These are phyloP conservation scores for Hyposmocoma kahamanoa DNA, from an alignment of 1,140 invertebrate genomes.

Conservation along the genomic window DNA sequence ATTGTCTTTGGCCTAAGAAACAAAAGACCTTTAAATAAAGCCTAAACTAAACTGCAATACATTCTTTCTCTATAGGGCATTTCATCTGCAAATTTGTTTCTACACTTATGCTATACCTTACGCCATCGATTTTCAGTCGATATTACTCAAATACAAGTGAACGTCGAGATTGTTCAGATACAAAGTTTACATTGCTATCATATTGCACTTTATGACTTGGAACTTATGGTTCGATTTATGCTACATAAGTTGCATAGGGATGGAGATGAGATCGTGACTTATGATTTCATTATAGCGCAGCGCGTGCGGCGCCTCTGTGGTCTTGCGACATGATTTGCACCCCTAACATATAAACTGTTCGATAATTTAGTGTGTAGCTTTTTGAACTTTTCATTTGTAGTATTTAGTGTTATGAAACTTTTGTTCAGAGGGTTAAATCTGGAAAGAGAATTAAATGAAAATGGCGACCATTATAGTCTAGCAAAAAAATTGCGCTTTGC, in stretches of 20 bases:
- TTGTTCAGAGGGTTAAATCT: no score
- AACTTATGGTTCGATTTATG: no score
- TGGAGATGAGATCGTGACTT: conserved; percentile 42
- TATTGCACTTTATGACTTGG: no score
- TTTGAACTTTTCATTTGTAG: background rate
- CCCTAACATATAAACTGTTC: conserved; percentile 3
- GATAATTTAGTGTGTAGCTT: background rate
- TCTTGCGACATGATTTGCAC: conserved; percentile 36
- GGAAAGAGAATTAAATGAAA: background rate
- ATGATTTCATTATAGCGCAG: conserved; percentile 45
- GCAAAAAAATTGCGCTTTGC: no score
- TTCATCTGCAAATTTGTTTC: no score
- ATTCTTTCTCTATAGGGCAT: conserved; percentile 3
- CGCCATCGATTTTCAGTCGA: no score
- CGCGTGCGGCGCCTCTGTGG: conserved; percentile 31
- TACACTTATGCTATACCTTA: no score
- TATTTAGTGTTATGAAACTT: background rate
- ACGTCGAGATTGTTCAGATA: no score
- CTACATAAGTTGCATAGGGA: background rate
- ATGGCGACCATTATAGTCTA: no score
- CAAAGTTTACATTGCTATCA: no score
- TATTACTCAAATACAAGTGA: no score
- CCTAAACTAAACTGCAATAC: background rate
- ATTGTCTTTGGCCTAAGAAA: no score
- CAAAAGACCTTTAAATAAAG: background rate